Percentiles rank a stretch among this genome's conserved stretches.
phyloP scores from a whole-genome alignment of 2,797 vertebrate genomes.

The Artibeus lituratus region DNA sequence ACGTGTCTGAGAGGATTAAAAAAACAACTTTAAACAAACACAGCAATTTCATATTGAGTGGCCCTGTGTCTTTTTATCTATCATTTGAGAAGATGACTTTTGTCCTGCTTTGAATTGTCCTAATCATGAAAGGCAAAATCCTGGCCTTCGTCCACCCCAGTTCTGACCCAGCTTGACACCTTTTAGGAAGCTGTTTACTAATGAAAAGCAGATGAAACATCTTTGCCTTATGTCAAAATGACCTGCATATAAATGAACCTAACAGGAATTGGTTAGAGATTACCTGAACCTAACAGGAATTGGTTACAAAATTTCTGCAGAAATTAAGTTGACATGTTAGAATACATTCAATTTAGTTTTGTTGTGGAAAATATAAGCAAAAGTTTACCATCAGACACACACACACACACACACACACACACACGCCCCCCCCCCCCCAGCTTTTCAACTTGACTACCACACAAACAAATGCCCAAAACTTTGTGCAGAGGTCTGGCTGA shows the following conservation, averaged over 20 bases:
- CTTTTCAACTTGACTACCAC: background rate
- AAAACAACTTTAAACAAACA: background rate
- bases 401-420: background rate
- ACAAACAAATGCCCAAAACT: background rate
- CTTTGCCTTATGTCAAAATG: background rate
- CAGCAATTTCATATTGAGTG: background rate
- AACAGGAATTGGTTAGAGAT: background rate
- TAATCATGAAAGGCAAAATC: background rate
- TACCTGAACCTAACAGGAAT: background rate
- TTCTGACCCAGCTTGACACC: background rate
- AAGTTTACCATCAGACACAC: background rate
- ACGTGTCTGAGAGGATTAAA: background rate
- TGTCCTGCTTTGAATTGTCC: background rate
- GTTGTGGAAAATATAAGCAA: background rate
- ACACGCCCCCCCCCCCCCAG: no score
- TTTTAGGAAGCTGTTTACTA: background rate
- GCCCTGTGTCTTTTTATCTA: background rate
- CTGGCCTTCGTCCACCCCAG: background rate
- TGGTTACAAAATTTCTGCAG: background rate
- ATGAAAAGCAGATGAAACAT: background rate
- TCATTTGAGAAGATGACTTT: background rate
- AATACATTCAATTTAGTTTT: background rate
- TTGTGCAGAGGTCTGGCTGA: background rate
- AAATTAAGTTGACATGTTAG: slow-evolving; percentile 12
- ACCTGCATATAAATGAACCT: background rate